These are phyloP conservation scores for Meghimatium bilineatum DNA, from an alignment of 2,888 invertebrate genomes.

Conservation along the genomic window DNA sequence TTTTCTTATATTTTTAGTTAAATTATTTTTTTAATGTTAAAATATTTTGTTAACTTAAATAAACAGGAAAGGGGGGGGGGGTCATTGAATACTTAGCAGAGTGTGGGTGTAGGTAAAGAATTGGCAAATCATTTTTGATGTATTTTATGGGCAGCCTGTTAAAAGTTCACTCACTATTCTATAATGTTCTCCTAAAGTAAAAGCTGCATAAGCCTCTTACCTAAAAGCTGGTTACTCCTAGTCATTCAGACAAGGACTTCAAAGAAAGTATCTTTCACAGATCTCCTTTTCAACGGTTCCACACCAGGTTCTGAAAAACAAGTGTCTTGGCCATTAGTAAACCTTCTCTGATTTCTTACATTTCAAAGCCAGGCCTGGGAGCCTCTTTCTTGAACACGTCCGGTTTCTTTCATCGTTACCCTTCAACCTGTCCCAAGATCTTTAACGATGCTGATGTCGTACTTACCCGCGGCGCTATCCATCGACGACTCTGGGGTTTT, in stretches of 20 bases:
- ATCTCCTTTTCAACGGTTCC: not conserved
- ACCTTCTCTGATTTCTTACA: constrained; percentile 19
- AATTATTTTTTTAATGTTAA: too few relatives aligned
- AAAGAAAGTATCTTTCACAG: not conserved
- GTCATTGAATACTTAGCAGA: too few relatives aligned
- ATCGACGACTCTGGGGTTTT: not conserved
- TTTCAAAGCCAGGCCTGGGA: constrained; percentile 27
- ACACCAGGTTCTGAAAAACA: not conserved
- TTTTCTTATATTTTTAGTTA: too few relatives aligned
- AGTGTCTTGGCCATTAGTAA: constrained; percentile 30
- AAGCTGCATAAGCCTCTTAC: too few relatives aligned
- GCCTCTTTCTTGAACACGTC: constrained; percentile 2
- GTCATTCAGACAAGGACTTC: not conserved
- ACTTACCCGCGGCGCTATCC: not conserved
- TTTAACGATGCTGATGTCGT: not conserved
- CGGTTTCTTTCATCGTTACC: not conserved
- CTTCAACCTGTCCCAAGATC: not conserved
- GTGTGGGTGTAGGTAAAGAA: too few relatives aligned
- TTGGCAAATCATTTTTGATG: too few relatives aligned
- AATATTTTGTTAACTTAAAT: too few relatives aligned
- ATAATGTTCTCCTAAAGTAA: too few relatives aligned
- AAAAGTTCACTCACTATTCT: too few relatives aligned
- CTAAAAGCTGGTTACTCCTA: too few relatives aligned
- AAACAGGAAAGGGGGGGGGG: too few relatives aligned
- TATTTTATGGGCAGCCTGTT: too few relatives aligned